Evolutionary conservation across 1,140 invertebrate species (phyloP), one percentile per base, ranked within the genome.

Genomic region (Agrilus planipennis): DNA sequence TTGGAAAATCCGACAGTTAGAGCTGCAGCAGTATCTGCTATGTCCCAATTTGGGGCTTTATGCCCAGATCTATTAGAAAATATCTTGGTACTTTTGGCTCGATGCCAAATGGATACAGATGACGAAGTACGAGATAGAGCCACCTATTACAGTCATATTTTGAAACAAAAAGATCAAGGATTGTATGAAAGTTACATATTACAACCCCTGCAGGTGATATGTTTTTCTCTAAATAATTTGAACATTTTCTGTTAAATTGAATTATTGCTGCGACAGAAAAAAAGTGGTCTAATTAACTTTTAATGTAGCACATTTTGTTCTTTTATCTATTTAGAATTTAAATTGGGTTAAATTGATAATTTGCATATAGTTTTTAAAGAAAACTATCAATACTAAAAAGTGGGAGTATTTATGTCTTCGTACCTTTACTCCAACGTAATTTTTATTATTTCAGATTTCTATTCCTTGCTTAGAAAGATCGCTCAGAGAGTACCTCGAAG

Each of bases 91-190:
- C 54, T 89, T 1, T 61, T 89, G 0, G 76, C 81, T 10, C 78
- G 95, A 6, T 98, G 92, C 60, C 84, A 94, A 60, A 73, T 98
- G 64, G 95, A 99, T 62, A 82, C 84, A 0, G 96, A 99, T 62
- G 95, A 99, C 65, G 96, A 99, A 71, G 96, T 99, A 1, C 71
- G 95, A 18, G 95, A 99, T 68, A 71, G 96, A 34, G 94, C 95
- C n/a, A 94, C 93, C 0, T 96, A 95, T 58, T 99, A 96, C 65
- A 80, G 87, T 40, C 77, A 79, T 20, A 80, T 99, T 47, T 67
- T 99, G 2, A 75, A 81, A 45, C 67, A 66, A 0, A 66, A 65
- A 27, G 71, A 76, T 45, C 64, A 67, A 18, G 63, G 71, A 28
- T 62, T 93, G 2, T 83, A 86, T 46, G 83, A 84, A 47, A 78